phyloP scores from a whole-genome alignment of 2,888 invertebrate genomes.

The Mimachlamys varia region DNA sequence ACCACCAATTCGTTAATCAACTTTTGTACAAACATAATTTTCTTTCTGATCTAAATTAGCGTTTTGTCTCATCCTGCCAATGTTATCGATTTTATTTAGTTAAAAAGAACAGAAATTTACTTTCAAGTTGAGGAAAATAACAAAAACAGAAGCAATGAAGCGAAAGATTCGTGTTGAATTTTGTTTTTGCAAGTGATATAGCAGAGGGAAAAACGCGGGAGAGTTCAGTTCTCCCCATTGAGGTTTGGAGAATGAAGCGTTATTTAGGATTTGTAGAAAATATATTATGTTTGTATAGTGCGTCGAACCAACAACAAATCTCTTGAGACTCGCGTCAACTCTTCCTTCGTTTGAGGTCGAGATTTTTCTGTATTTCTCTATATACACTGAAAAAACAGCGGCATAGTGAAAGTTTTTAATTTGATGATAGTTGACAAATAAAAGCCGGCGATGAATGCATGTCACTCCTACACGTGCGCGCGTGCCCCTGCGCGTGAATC shows the following conservation, averaged over 20 bases:
- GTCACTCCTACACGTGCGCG: neutral
- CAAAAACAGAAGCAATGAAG: too few species aligned
- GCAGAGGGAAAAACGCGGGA: neutral
- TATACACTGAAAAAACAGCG: neutral
- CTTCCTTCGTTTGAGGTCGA: neutral
- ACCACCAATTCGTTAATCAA: too few species aligned
- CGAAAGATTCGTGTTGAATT: neutral
- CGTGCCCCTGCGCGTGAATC: constrained; percentile 24
- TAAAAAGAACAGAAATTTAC: too few species aligned
- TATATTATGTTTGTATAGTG: neutral
- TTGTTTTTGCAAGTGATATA: neutral
- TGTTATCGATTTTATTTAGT: too few species aligned
- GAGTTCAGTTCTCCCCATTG: neutral
- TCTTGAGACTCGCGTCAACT: neutral
- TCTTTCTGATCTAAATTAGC: too few species aligned
- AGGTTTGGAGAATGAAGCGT: neutral
- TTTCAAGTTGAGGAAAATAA: too few species aligned
- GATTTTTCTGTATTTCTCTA: neutral
- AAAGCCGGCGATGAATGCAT: constrained; percentile 4
- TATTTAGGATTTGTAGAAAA: neutral
- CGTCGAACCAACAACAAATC: neutral
- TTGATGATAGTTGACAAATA: constrained; percentile 22
- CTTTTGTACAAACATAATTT: too few species aligned
- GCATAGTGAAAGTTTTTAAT: neutral
- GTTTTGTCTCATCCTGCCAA: too few species aligned